A percentile compares a stretch with the other conserved stretches of the same genome.
Conservation (phyloP, 2,113 vertebrate species). For the Gavialis gangeticus region DNA sequence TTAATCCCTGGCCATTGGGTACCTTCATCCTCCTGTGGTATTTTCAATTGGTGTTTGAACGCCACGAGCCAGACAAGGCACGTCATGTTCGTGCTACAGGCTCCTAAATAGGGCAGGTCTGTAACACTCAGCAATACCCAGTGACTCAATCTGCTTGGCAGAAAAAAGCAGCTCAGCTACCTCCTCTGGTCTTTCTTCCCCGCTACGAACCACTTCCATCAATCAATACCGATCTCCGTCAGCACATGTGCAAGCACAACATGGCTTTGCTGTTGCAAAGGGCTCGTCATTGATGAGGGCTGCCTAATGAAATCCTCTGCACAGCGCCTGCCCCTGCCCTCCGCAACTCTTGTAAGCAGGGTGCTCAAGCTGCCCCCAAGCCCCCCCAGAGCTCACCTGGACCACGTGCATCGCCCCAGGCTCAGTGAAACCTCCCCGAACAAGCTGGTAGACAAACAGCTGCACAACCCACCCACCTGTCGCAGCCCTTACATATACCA, state of each 20-base stretch:
- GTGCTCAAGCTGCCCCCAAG: neutral
- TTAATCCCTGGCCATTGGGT: neutral
- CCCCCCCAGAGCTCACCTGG: neutral
- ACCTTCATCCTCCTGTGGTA: neutral
- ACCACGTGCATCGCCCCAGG: neutral
- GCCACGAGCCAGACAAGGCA: slow-evolving; percentile 19
- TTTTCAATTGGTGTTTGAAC: neutral
- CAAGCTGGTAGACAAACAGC: neutral
- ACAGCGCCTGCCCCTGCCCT: slow-evolving; percentile 2
- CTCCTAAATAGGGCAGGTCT: neutral
- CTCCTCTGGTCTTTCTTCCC: neutral
- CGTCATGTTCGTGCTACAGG: neutral
- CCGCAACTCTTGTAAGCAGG: neutral
- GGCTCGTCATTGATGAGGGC: neutral
- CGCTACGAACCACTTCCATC: neutral
- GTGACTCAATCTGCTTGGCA: neutral
- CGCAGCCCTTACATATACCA: neutral
- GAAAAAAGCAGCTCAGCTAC: slow-evolving; percentile 44
- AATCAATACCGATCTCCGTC: neutral
- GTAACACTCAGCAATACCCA: slow-evolving; percentile 18
- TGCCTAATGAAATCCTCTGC: slow-evolving; percentile 3
- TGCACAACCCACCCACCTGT: neutral
- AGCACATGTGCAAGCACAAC: neutral
- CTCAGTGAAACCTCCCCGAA: neutral
- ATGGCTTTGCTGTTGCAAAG: neutral